Base-by-base conservation (phyloP, 2,797 vertebrate genomes). In the Sebastes hubbsi region DNA sequence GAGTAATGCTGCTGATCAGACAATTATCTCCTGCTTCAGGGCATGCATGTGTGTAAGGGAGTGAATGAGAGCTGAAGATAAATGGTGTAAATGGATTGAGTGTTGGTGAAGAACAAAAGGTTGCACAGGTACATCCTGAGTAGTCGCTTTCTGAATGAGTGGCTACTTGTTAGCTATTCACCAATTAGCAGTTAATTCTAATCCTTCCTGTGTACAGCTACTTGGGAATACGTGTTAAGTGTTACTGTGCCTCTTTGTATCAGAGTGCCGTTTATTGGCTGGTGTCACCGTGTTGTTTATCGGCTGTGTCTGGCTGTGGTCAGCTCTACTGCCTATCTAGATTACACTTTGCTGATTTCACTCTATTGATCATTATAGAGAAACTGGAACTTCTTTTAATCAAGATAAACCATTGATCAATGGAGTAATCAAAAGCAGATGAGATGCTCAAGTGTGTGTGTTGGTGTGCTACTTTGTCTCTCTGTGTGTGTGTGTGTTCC, bases 1-100 rank as follows among this genome's bases (percentile, higher is more conserved):
- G 93, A 97, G 95, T 93, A 65, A 60, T 18, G 76, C 56, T 65
- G 13, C 70, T 42, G 29, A 36, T 80, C 68, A 68, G n/a, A 72
- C 64, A 46, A 5, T 58, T n/a, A 30, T 75, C 34, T 46, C 29
- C 56, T 71, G 81, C 63, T 55, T 55, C 3, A 34, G 4, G 24
- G 10, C 8, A 4, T 70, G 62, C 30, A 20, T 63, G 52, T 32
- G 52, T 49, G 12, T 8, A 6, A 34, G n/a, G 8, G 9, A 60
- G 22, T 6, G 24, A 77, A 27, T 24, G 18, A 62, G 49, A 52
- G 46, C 30, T 72, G 18, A 29, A 34, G 65, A 76, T 46, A 74
- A 77, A 77, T 49, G 1, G 52, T 38, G 32, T 64, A 12, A 42
- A 75, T 5, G 54, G 65, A 80, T 38, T 36, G 32, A 36, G 29